phyloP scores from a whole-genome alignment of 2,888 invertebrate species.

The Aricia artaxerxes region DNA sequence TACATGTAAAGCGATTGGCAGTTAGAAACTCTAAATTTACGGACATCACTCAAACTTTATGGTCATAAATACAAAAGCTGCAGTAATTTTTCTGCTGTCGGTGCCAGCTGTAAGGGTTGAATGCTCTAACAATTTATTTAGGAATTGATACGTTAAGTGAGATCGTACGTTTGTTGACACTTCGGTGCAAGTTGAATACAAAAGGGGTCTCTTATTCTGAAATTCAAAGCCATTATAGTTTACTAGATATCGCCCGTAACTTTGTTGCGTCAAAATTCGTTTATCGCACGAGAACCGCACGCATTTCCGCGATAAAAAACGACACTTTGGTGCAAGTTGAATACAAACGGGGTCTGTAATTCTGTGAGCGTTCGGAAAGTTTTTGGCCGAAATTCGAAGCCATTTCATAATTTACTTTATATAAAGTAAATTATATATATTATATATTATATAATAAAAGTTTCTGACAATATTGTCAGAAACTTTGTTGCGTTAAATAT shows the following conservation, averaged over 20 bases:
- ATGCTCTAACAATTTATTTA: slow-evolving; percentile 42
- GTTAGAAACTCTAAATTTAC: neutral
- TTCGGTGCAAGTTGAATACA: slow-evolving; percentile 22
- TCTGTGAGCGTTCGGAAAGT: no score
- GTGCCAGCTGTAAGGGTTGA: slow-evolving; percentile 36
- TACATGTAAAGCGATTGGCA: neutral
- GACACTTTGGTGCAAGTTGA: no score
- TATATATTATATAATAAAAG: no score
- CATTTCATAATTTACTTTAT: no score
- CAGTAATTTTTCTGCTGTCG: slow-evolving; percentile 21
- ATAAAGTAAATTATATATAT: no score
- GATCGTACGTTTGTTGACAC: slow-evolving; percentile 37
- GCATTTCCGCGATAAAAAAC: no score
- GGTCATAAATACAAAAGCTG: neutral
- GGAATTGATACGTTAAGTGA: slow-evolving; percentile 41
- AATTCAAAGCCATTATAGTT: neutral
- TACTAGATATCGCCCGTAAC: neutral
- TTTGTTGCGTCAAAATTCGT: no score
- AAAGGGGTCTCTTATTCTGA: neutral
- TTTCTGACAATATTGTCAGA: no score
- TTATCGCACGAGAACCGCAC: no score
- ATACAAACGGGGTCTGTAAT: no score
- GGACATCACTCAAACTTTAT: neutral
- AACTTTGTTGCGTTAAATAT: no score
- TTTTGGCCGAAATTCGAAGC: no score